Percentiles rank a stretch among this genome's conserved stretches.
These are phyloP conservation scores for Acleris cristana DNA, from an alignment of 2,888 invertebrate species.

Conservation along the genomic window DNA sequence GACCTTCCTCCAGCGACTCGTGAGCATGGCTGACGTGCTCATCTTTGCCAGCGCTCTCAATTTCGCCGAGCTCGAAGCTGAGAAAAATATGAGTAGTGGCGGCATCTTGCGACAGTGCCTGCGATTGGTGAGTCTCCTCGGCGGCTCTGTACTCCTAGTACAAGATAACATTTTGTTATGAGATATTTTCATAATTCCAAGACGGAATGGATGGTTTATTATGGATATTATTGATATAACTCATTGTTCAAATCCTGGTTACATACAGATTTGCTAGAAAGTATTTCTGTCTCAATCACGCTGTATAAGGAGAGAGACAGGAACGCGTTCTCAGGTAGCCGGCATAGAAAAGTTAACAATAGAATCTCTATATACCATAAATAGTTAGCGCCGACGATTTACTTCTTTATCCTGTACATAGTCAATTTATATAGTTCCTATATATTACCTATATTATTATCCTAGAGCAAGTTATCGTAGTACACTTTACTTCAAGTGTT, in stretches of 20 bases:
- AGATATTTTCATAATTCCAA: constrained; percentile 9
- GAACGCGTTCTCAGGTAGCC: not conserved
- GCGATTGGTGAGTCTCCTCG: constrained; percentile 87
- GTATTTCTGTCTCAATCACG: not conserved
- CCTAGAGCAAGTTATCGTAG: constrained; percentile 44
- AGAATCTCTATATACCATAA: constrained; percentile 13
- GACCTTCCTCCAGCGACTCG: constrained; percentile 98
- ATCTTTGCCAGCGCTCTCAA: constrained; percentile 99
- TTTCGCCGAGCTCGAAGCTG: constrained; percentile 98
- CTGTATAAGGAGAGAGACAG: not conserved
- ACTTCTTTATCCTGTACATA: constrained; percentile 30
- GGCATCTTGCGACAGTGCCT: constrained; percentile 98
- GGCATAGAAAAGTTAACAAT: constrained; percentile 17
- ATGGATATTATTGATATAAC: too few relatives aligned
- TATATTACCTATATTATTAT: constrained; percentile 26
- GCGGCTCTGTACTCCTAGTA: constrained; percentile 17
- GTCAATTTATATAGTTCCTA: constrained; percentile 11
- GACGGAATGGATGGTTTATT: too few relatives aligned
- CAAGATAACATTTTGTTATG: constrained; percentile 1
- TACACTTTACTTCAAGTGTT: constrained; percentile 39
- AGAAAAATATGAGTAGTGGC: constrained; percentile 99
- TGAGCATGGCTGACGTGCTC: constrained; percentile 99
- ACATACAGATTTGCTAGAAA: not conserved
- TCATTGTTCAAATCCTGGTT: not conserved
- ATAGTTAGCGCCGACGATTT: constrained; percentile 27